These are phyloP conservation scores for Turritopsis rubra DNA, from an alignment of 30 jellyfish, hydroid and myxozoan species.

Conservation along the genomic window DNA sequence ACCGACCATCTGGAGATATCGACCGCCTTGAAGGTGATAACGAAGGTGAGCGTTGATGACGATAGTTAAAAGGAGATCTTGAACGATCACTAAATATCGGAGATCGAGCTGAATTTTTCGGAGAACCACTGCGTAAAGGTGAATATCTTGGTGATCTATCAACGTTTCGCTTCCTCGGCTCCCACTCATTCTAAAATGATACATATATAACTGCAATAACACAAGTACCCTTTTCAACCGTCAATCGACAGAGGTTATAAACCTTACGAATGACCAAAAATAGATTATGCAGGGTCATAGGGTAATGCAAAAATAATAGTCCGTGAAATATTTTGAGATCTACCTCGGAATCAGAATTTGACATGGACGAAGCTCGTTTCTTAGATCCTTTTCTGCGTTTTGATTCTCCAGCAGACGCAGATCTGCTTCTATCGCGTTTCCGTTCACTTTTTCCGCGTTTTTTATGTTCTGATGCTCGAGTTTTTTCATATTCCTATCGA, in stretches of 20 bases:
- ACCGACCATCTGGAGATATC: not conserved
- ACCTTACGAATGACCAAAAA: conserved; percentile 1
- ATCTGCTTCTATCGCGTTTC: conserved; percentile 18
- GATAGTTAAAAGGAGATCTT: not conserved
- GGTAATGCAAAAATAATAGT: not conserved
- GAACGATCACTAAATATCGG: conserved; percentile 16
- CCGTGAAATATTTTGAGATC: too few species aligned
- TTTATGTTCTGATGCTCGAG: conserved; percentile 7
- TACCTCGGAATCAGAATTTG: conserved; percentile 15
- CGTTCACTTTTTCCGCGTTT: conserved; percentile 9
- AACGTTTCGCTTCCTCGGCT: not conserved
- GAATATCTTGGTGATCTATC: conserved; percentile 2
- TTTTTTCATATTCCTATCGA: conserved; percentile 17
- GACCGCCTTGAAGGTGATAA: conserved; percentile 2
- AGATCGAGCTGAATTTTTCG: conserved; percentile 14
- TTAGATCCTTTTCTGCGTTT: conserved; percentile 4
- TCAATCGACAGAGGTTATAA: not conserved
- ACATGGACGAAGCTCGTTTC: conserved; percentile 13
- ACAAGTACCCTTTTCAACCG: too few species aligned
- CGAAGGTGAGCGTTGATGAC: conserved; percentile 13
- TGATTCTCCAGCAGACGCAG: conserved; percentile 5
- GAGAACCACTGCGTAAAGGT: not conserved
- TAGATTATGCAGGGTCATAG: not conserved
- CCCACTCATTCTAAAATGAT: not conserved
- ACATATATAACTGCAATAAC: not conserved